Percentiles rank a stretch among this genome's conserved stretches.
These are phyloP conservation scores for Pegoplata infirma DNA, from an alignment of 2,888 invertebrate genomes.

Conservation along the genomic window DNA sequence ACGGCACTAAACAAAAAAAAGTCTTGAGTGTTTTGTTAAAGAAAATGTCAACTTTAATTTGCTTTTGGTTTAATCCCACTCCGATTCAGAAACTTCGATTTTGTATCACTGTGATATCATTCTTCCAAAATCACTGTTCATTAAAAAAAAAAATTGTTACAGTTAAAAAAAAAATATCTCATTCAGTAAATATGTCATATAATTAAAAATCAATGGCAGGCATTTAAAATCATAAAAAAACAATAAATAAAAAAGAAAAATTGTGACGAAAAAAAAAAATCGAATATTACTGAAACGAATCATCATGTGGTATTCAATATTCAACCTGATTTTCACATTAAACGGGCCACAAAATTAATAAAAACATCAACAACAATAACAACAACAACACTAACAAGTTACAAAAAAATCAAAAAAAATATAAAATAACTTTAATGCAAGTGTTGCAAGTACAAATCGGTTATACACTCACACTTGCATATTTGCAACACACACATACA, in stretches of 20 bases:
- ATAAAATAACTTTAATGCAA: slow-evolving; percentile 22
- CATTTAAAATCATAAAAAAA: slow-evolving; percentile 66
- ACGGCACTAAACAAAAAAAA: too few species aligned
- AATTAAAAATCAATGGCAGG: slow-evolving; percentile 77
- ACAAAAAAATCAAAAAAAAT: slow-evolving; percentile 19
- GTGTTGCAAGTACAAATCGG: slow-evolving; percentile 28
- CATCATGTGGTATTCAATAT: slow-evolving; percentile 38
- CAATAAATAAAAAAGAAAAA: slow-evolving; percentile 28
- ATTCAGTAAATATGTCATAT: slow-evolving; percentile 63
- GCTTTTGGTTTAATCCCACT: too few species aligned
- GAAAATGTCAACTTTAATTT: too few species aligned
- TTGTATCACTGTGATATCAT: too few species aligned
- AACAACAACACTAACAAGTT: slow-evolving; percentile 23
- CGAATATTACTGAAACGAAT: slow-evolving; percentile 24
- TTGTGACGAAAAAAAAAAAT: slow-evolving; percentile 37
- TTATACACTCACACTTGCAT: too few species aligned
- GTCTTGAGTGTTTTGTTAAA: too few species aligned
- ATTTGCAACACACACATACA: not conserved
- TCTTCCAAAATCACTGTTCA: slow-evolving; percentile 21
- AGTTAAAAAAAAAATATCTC: slow-evolving; percentile 67
- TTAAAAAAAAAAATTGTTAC: too few species aligned
- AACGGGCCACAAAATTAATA: slow-evolving; percentile 48
- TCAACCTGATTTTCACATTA: slow-evolving; percentile 66
- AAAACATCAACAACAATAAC: slow-evolving; percentile 33
- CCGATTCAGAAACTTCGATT: not conserved